Evolutionary conservation across 1,140 invertebrate genomes (phyloP).

Genomic region (Penaeus indicus): DNA sequence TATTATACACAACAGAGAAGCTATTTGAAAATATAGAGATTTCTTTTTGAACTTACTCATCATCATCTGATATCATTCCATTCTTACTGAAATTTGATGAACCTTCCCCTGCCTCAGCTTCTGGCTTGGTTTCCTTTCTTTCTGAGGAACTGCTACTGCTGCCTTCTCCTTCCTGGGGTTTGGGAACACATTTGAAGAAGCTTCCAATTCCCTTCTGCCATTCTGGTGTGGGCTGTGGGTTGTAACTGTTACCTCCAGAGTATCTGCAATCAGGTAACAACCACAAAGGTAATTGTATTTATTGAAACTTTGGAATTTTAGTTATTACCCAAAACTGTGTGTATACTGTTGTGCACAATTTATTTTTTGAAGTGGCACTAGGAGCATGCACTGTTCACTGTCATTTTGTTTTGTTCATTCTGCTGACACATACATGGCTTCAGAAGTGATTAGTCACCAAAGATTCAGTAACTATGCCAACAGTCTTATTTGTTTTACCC

Average conservation of each 20-base stretch:
- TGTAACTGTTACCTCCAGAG: constrained; percentile 49
- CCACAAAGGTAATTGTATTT: not conserved
- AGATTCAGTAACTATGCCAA: no score
- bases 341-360: no score
- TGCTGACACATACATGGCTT: no score
- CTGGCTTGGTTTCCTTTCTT: not conserved
- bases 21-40: not conserved
- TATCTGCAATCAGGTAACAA: constrained; percentile 8
- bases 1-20: no score
- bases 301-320: no score
- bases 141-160: constrained; percentile 7
- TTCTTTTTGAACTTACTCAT: not conserved
- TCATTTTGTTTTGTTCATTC: no score
- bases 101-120: not conserved
- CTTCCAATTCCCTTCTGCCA: constrained; percentile 50
- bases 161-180: constrained; percentile 28
- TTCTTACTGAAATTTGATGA: constrained; percentile 36
- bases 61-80: constrained; percentile 47
- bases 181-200: constrained; percentile 34
- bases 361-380: no score
- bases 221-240: constrained; percentile 41
- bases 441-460: no score
- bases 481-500: no score
- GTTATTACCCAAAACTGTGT: no score
- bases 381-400: no score